A percentile compares a stretch with the other conserved stretches of the same genome.
These are phyloP conservation scores for Magallana nippona DNA, from an alignment of 2,888 invertebrate species.

Conservation along the genomic window DNA sequence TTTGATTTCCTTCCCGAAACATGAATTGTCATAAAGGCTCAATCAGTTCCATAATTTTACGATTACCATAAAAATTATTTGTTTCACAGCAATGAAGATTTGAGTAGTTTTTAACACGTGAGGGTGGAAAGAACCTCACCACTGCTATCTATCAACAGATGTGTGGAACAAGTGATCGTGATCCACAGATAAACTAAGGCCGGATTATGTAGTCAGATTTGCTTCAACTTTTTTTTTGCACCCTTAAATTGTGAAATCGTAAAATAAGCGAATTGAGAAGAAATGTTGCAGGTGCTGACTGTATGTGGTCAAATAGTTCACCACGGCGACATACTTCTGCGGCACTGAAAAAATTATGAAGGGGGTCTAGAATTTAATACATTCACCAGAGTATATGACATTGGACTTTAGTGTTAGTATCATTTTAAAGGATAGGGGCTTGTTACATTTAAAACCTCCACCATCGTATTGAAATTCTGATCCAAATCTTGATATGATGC, in stretches of 20 bases:
- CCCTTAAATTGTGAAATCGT: conserved; percentile 32
- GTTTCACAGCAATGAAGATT: conserved; percentile 40
- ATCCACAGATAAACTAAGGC: conserved; percentile 17
- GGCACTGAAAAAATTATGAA: not conserved
- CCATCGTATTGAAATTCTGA: not conserved
- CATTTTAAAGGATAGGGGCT: not conserved
- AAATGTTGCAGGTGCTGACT: conserved; percentile 24
- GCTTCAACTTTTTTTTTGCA: conserved; percentile 25
- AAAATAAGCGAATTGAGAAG: conserved; percentile 32
- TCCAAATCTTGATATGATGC: conserved; percentile 8
- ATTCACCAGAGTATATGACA: not conserved
- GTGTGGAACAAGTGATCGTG: conserved; percentile 44
- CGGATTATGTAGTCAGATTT: conserved; percentile 40
- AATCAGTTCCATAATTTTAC: conserved; percentile 47
- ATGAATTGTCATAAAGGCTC: conserved; percentile 47
- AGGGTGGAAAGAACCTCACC: conserved; percentile 28
- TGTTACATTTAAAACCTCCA: conserved; percentile 11
- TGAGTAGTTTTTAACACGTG: conserved; percentile 46
- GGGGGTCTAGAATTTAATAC: conserved; percentile 17
- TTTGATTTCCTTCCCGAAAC: conserved; percentile 40
- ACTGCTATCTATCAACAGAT: conserved; percentile 38
- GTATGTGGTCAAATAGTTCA: conserved; percentile 8
- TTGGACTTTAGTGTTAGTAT: not conserved
- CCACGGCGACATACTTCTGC: not conserved
- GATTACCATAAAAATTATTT: conserved; percentile 50